Percentiles rank a stretch among this genome's conserved stretches.
Conservation (phyloP, 2,113 vertebrate genomes). For the Dipodomys ordii region DNA sequence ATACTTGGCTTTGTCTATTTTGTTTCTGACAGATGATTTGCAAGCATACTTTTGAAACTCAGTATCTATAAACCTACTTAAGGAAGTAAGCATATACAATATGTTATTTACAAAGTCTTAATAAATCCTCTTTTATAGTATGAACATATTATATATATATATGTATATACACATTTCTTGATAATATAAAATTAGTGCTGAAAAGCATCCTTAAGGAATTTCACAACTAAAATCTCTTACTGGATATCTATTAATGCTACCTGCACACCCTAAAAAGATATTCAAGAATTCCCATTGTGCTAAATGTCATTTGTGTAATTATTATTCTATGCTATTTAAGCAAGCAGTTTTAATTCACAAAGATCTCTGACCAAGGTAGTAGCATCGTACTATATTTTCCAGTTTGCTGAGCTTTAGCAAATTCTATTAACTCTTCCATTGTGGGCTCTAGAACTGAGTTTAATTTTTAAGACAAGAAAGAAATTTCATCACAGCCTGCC, state of each 20-base stretch:
- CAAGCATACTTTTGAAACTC: slow-evolving; percentile 18
- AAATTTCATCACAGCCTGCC: neutral
- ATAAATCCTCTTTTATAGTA: neutral
- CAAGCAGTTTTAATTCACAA: slow-evolving; percentile 61
- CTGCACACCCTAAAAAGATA: neutral
- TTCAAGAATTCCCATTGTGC: neutral
- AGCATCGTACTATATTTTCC: neutral
- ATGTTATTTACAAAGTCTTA: too few relatives aligned
- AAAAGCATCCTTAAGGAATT: slow-evolving; percentile 1
- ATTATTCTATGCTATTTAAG: slow-evolving; percentile 31
- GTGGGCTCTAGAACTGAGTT: neutral
- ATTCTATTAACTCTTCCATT: slow-evolving; percentile 13
- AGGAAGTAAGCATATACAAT: neutral
- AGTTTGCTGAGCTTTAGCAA: slow-evolving; percentile 1
- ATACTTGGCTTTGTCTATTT: neutral
- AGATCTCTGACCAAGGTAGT: neutral
- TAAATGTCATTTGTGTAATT: neutral
- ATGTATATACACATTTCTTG: neutral
- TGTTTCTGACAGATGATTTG: neutral
- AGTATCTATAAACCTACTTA: slow-evolving; percentile 10
- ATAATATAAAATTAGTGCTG: neutral
- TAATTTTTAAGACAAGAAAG: slow-evolving; percentile 50
- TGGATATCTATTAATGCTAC: slow-evolving; percentile 22
- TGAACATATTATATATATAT: neutral
- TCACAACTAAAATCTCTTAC: neutral